These are phyloP conservation scores for Helicoverpa assulta DNA, from an alignment of 2,888 invertebrate genomes.

Conservation along the genomic window DNA sequence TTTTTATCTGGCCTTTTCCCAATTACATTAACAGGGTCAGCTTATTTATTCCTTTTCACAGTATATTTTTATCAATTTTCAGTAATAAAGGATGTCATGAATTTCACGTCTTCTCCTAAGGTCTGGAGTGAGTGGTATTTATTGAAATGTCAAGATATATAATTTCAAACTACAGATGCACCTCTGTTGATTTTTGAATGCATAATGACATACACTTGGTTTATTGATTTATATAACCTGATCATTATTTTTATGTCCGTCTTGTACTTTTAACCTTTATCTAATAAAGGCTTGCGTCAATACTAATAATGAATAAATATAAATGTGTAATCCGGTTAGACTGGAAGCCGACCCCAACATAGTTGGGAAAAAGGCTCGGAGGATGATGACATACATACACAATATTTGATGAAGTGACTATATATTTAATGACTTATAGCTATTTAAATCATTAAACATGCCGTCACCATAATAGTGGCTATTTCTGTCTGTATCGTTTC, in stretches of 20 bases:
- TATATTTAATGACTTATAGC: constrained; percentile 23
- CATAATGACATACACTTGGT: not conserved
- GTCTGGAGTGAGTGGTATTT: too few relatives aligned
- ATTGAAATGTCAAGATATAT: too few relatives aligned
- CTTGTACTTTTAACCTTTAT: constrained; percentile 2
- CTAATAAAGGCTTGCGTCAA: constrained; percentile 11
- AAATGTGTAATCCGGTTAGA: constrained; percentile 11
- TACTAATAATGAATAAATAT: constrained; percentile 24
- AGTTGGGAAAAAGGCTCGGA: too few relatives aligned
- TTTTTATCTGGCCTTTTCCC: too few relatives aligned
- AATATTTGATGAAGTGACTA: constrained; percentile 30
- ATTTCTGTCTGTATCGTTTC: not conserved
- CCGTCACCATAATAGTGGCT: not conserved
- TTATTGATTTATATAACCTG: not conserved
- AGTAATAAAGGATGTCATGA: too few relatives aligned
- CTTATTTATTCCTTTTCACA: too few relatives aligned
- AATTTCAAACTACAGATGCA: too few relatives aligned
- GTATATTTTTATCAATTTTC: too few relatives aligned
- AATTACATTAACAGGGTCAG: too few relatives aligned
- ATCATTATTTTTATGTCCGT: not conserved
- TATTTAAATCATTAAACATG: not conserved
- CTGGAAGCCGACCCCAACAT: too few relatives aligned
- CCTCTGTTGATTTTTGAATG: too few relatives aligned
- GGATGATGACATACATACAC: constrained; percentile 5
- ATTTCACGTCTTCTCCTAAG: too few relatives aligned